Percentiles rank a stretch among this genome's conserved stretches.
Conservation (phyloP, 1,140 invertebrate species). For the Drosophila seguyi region DNA sequence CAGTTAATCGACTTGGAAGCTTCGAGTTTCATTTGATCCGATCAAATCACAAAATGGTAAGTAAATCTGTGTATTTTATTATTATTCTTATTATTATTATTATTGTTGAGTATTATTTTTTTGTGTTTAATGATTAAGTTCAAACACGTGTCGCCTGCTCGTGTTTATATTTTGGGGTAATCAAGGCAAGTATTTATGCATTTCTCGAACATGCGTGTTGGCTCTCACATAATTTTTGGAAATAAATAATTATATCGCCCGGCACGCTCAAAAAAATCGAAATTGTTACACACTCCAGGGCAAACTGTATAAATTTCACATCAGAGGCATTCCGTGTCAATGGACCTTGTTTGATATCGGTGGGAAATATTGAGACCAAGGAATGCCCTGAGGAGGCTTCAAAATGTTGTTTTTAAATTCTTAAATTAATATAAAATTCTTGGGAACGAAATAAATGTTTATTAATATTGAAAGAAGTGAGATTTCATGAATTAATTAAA, state of each 20-base stretch:
- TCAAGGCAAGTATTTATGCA: constrained; percentile 39
- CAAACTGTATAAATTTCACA: constrained; percentile 47
- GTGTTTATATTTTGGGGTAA: constrained; percentile 20
- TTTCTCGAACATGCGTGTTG: constrained; percentile 20
- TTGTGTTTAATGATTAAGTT: constrained; percentile 16
- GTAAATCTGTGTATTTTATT: constrained; percentile 10
- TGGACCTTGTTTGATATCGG: constrained; percentile 40
- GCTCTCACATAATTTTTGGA: constrained; percentile 49
- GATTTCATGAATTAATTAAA: too few relatives aligned
- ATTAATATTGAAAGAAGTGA: too few relatives aligned
- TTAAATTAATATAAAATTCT: too few relatives aligned
- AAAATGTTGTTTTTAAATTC: too few relatives aligned
- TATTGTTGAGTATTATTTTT: constrained; percentile 9
- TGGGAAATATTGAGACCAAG: neutral
- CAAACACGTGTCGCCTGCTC: constrained; percentile 28
- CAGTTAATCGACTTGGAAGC: constrained; percentile 68
- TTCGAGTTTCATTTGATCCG: constrained; percentile 50
- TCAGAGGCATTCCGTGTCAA: constrained; percentile 46
- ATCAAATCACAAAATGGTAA: constrained; percentile 70
- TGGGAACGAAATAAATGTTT: too few relatives aligned
- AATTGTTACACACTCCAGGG: constrained; percentile 52
- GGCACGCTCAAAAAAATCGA: constrained; percentile 9
- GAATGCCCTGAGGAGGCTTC: neutral
- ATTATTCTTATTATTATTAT: too few relatives aligned
- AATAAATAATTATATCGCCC: constrained; percentile 27